Percentiles rank a stretch among this genome's conserved stretches.
phyloP scores from a whole-genome alignment of 2,113 vertebrate genomes.

The Hippocampus abdominalis region DNA sequence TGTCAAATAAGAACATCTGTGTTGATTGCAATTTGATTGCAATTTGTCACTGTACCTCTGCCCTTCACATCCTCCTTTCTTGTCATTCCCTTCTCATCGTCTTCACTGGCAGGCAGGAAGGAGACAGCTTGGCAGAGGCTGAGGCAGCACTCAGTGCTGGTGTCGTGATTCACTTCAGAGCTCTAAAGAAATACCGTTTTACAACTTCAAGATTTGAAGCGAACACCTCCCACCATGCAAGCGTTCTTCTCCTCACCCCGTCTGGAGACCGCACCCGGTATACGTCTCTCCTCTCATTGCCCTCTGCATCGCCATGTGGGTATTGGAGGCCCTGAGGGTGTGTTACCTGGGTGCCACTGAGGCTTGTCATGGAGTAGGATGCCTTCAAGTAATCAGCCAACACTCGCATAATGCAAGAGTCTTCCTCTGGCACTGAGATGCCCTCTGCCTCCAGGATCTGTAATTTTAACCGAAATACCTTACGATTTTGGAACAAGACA shows the following conservation, averaged over 20 bases:
- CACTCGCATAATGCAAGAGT: slow-evolving; percentile 59
- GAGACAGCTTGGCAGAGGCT: slow-evolving; percentile 73
- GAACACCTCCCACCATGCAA: not conserved
- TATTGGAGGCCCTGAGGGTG: slow-evolving; percentile 35
- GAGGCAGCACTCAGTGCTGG: slow-evolving; percentile 69
- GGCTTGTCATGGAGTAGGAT: slow-evolving; percentile 55
- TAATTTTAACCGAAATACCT: not conserved
- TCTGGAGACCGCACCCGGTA: slow-evolving; percentile 34
- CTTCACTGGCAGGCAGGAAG: slow-evolving; percentile 69
- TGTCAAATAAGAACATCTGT: not conserved
- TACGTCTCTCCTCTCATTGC: slow-evolving; percentile 30
- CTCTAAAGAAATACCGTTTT: slow-evolving; percentile 7
- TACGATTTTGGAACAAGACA: not conserved
- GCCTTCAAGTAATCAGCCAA: slow-evolving; percentile 62
- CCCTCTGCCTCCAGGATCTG: slow-evolving; percentile 73
- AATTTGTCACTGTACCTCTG: slow-evolving; percentile 38
- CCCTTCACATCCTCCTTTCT: slow-evolving; percentile 56
- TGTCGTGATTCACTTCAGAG: slow-evolving; percentile 49
- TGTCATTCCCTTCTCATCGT: slow-evolving; percentile 71
- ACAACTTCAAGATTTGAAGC: not conserved
- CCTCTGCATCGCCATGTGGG: slow-evolving; percentile 26
- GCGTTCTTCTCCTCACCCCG: not conserved
- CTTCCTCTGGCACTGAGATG: slow-evolving; percentile 66
- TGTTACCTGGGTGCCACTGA: slow-evolving; percentile 44
- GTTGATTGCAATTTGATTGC: not conserved